Evolutionary conservation across 2,113 vertebrate species (phyloP), one percentile per base, ranked within the genome.

Genomic region (Fregata magnificens): DNA sequence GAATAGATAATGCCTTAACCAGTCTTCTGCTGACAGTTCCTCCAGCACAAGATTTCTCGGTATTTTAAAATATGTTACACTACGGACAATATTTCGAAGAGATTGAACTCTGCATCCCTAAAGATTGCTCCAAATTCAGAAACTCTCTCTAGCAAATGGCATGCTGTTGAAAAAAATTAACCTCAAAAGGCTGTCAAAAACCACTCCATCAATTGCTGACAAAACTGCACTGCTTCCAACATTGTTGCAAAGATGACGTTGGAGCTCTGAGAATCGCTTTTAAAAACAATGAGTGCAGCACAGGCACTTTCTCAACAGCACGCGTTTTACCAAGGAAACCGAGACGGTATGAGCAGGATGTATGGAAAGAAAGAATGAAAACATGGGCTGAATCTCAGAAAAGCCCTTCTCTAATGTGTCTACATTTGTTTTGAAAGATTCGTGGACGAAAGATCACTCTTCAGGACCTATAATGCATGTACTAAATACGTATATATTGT

Each of bases 401-500:
- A 52, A 88, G 13, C 6, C 76, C 65, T 71, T 26, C 90, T 88
- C 42, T 34, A 31, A 38, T 0, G 2, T 13, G 5, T 44, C 84
- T 15, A 7, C 52, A 8, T n/a, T 80, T 25, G 16, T 18, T 67
- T 31, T 62, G 77, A 62, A 73, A 81, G 63, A 71, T 45, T 40
- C 7, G 2, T 4, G 32, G 66, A 38, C 40, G 49, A 32, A 55
- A 50, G 31, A 17, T 82, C 59, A 34, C 50, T 47, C 72, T 67
- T 67, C 29, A 34, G 47, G 38, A 63, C 20, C 28, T 32, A 8
- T 15, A 47, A 65, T 7, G 34, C 42, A 36, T 4, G 6, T 15
- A 44, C 38, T 28, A 47, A 55, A 63, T 7, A 40, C 0, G 0
- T 8, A 15, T 2, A 6, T 7, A 31, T 44, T 38, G 26, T 19